A percentile compares a stretch with the other conserved stretches of the same genome.
These are phyloP conservation scores for Apaloderma vittatum DNA, from an alignment of 2,113 vertebrate genomes.

Conservation along the genomic window DNA sequence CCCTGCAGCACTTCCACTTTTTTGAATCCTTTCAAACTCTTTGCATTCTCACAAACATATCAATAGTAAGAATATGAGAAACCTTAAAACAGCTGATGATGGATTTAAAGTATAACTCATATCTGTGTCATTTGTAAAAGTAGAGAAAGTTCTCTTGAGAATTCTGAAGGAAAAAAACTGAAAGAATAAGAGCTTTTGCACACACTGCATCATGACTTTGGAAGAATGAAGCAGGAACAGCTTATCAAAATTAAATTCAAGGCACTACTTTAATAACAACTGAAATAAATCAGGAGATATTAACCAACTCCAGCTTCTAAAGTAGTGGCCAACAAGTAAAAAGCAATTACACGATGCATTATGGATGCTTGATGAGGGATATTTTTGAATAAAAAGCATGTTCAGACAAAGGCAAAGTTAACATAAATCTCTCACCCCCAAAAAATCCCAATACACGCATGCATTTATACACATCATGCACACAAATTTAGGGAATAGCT, in stretches of 20 bases:
- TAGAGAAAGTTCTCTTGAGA: not conserved
- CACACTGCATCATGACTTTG: not conserved
- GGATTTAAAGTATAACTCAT: not conserved
- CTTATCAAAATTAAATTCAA: conserved; percentile 4
- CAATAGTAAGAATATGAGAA: not conserved
- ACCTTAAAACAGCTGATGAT: not conserved
- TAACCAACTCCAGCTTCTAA: not conserved
- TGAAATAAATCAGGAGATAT: not conserved
- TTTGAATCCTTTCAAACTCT: not conserved
- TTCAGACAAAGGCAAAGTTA: not conserved
- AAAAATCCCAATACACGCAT: not conserved
- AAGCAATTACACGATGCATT: not conserved
- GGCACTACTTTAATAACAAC: not conserved
- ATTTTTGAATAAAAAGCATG: not conserved
- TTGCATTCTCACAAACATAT: not conserved
- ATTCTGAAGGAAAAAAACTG: not conserved
- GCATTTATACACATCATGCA: rapidly evolving
- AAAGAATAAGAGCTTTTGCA: not conserved
- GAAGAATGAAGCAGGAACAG: not conserved
- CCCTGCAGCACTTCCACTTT: not conserved
- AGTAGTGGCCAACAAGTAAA: not conserved
- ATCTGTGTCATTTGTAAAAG: not conserved
- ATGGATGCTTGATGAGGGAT: not conserved
- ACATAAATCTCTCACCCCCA: not conserved
- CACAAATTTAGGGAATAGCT: not conserved